Evolutionary conservation across 2,888 invertebrate genomes (phyloP), one percentile per base, ranked within the genome.

Genomic region (Autographa pulchrina): DNA sequence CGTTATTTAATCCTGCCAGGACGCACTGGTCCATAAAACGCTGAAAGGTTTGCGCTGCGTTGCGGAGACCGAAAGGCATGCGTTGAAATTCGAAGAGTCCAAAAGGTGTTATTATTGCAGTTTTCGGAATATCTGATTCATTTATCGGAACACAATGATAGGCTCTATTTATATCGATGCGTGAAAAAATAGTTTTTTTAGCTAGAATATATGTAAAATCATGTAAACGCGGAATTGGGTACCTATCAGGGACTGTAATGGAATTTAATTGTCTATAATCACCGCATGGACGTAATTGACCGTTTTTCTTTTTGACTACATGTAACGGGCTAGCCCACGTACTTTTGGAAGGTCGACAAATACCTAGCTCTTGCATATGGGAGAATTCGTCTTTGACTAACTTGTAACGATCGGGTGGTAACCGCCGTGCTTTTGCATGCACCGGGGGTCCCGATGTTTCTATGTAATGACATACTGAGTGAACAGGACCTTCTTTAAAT

Each of bases 271-370:
- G 20, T 0, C 92, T 72, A 70, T 92, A 94, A 61, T 93, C 92
- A 0, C 92, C 92, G 68, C 92, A 92, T 0, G 81, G 80, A 1
- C 84, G 65, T 8, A 86, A 14, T 1, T 84, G 62, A 0, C 85
- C 85, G 43, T 80, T 48, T 35, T 81, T 84, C n/a, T n/a, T 20
- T 82, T 83, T 0, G 65, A 83, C 82, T 0, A 81, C 66, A 31
- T 81, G 81, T 0, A 81, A 60, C 2, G 77, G 93, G 59, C 86
- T 90, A 0, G 92, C 83, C 92, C 91, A 94, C 2, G 83, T 75
- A 52, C 91, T 91, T 6, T 86, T 88, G 0, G 92, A 93, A 0
- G 91, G 92, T 4, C 92, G 82, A 48, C 91, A 91, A 14, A 93
- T 91, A 0, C 92, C 93, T 25, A 84, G 73, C 25, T 92, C 85